Percentiles rank a stretch among this genome's conserved stretches.
Conservation (phyloP, 2,888 invertebrate species). For the Chamaedrilus cognettii region DNA sequence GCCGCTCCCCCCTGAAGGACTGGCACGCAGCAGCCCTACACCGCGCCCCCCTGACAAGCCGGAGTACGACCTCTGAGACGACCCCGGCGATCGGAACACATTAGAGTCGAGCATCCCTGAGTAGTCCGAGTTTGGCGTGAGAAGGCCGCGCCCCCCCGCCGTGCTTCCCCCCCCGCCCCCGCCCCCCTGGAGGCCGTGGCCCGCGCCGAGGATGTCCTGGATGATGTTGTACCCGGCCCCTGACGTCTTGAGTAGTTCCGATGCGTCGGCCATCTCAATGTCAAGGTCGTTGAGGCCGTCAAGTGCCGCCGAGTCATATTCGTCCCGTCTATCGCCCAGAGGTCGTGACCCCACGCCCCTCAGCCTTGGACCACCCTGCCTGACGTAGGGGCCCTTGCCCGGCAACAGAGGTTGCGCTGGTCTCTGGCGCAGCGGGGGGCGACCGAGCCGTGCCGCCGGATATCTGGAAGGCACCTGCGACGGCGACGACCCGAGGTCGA, state of each 20-base stretch:
- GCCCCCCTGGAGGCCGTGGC: neutral
- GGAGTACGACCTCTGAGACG: neutral
- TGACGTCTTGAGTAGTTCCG: neutral
- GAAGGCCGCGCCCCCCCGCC: no score
- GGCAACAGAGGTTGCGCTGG: no score
- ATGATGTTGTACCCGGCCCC: neutral
- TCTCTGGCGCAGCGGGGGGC: neutral
- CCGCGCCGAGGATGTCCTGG: neutral
- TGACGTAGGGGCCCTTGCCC: no score
- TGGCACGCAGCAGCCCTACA: neutral
- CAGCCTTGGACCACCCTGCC: no score
- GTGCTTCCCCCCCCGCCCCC: no score
- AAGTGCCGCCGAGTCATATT: neutral
- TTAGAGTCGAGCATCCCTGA: neutral
- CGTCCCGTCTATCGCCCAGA: neutral
- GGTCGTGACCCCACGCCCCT: neutral
- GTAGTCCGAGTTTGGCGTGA: no score
- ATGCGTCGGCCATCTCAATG: neutral
- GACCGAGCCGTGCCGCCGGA: neutral
- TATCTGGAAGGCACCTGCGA: no score
- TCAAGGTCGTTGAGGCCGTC: neutral
- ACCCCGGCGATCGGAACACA: neutral
- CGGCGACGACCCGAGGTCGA: neutral
- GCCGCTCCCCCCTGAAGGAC: neutral
- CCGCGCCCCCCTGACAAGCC: neutral